These are phyloP conservation scores for Drosophila kikkawai DNA, from an alignment of 1,140 invertebrate species.

Conservation along the genomic window DNA sequence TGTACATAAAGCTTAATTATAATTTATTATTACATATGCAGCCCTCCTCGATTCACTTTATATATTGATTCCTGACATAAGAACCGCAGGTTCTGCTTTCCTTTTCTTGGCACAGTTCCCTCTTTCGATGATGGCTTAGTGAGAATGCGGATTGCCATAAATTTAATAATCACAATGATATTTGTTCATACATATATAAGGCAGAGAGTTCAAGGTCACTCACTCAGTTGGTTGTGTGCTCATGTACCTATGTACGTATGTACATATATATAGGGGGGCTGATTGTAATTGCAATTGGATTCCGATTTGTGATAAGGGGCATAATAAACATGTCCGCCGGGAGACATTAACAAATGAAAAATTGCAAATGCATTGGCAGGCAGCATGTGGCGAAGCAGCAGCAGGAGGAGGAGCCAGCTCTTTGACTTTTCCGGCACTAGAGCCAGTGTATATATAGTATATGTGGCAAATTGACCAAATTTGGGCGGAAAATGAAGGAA, in stretches of 20 bases:
- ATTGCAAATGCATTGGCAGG: conserved; percentile 12
- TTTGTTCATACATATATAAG: conserved; percentile 38
- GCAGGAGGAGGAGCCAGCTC: background rate
- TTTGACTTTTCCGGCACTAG: conserved; percentile 1
- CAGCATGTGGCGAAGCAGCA: background rate
- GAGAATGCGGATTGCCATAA: conserved; percentile 58
- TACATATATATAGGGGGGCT: conserved; percentile 13
- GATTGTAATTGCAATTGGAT: conserved; percentile 49
- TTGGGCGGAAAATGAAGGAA: conserved; percentile 27
- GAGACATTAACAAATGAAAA: conserved; percentile 31
- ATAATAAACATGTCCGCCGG: conserved; percentile 28
- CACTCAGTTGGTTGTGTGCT: conserved; percentile 9
- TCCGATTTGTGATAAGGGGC: conserved; percentile 40
- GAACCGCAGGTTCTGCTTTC: conserved; percentile 30
- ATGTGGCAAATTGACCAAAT: conserved; percentile 27
- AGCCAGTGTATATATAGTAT: background rate
- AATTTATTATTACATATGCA: conserved; percentile 8
- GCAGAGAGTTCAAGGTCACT: conserved; percentile 66
- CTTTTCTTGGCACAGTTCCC: conserved; percentile 17
- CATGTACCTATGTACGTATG: conserved; percentile 2
- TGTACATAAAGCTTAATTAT: conserved; percentile 1
- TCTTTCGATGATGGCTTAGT: conserved; percentile 1
- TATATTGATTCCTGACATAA: conserved; percentile 16
- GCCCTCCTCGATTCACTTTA: background rate
- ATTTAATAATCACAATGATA: conserved; percentile 73